Evolutionary conservation across 2,113 vertebrate genomes (phyloP), one percentile per base, ranked within the genome.

Genomic region (Turdus rufiventris): DNA sequence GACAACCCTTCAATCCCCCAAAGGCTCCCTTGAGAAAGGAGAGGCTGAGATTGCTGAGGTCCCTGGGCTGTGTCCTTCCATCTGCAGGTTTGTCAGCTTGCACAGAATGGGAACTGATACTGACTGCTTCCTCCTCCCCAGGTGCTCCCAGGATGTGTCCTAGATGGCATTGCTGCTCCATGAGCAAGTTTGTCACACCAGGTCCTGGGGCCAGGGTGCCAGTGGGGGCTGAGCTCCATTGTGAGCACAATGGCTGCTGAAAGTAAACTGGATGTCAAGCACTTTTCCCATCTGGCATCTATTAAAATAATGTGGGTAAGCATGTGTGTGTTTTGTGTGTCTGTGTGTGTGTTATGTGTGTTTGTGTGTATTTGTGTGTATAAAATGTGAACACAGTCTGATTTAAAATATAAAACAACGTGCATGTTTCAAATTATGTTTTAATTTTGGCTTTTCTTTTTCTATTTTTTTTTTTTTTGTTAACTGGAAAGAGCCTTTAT

Each of bases 241-340:
- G 2, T 1, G 3, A 73, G 60, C 34, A 24, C 0, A 1, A 50
- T 2, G 13, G 77, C 78, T 11, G 6, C 82, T 3, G 3, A 56
- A 60, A 73, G 78, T 70, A 94, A 91, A 94, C 89, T 89, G 91
- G 18, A 70, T 66, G 89, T 89, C 91, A 95, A 42, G 54, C 63
- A 74, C 72, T 80, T 80, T 71, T 81, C 82, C 82, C 91, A 96
- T 91, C 95, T 96, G 95, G 93, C 65, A 91, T 90, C 89, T 90
- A 90, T 95, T 97, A 96, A 86, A 88, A 77, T 91, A 83, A 63
- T 34, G 33, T 82, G 74, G 67, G 45, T 47, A 50, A 2, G 57
- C 0, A 4, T 62, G 38, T 60, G 24, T 70, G 43, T 56, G 29
- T 38, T n/a, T n/a, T 42, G 31, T 63, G 14, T 79, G 51, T 2